Evolutionary conservation across 2,888 invertebrate species (phyloP).

Genomic region (Tineola bisselliella): DNA sequence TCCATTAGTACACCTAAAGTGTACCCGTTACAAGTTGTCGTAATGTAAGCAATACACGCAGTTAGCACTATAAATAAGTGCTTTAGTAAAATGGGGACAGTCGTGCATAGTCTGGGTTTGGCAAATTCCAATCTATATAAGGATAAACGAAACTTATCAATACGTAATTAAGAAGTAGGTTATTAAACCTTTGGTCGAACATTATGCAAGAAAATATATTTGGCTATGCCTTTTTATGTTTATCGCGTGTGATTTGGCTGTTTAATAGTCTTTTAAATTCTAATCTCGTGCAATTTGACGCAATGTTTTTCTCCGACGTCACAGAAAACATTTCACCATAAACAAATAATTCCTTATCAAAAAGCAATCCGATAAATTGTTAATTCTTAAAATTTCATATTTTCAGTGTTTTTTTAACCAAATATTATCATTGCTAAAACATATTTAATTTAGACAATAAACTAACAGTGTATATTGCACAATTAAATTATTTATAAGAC

Average conservation of each 20-base stretch:
- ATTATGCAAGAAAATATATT: background rate
- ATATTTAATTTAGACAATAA: background rate
- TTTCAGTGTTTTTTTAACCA: background rate
- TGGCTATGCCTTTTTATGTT: background rate
- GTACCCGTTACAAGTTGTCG: background rate
- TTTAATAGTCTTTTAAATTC: slow-evolving; percentile 4
- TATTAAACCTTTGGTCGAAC: background rate
- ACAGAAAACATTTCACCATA: background rate
- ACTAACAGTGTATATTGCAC: background rate
- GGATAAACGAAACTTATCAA: background rate
- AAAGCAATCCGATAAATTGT: background rate
- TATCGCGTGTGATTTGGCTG: slow-evolving; percentile 1
- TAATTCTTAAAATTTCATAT: background rate
- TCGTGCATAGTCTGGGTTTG: background rate
- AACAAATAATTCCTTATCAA: background rate
- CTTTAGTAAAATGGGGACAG: background rate
- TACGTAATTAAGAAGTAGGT: background rate
- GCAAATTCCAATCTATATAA: background rate
- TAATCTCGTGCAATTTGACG: background rate
- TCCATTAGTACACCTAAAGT: background rate
- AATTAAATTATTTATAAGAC: background rate
- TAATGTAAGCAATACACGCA: background rate
- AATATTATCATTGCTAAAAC: background rate
- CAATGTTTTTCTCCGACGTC: background rate
- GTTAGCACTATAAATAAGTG: background rate